A percentile compares a stretch with the other conserved stretches of the same genome.
These are phyloP conservation scores for Potamarius usumacintae DNA, from an alignment of 2,113 vertebrate genomes.

Conservation along the genomic window DNA sequence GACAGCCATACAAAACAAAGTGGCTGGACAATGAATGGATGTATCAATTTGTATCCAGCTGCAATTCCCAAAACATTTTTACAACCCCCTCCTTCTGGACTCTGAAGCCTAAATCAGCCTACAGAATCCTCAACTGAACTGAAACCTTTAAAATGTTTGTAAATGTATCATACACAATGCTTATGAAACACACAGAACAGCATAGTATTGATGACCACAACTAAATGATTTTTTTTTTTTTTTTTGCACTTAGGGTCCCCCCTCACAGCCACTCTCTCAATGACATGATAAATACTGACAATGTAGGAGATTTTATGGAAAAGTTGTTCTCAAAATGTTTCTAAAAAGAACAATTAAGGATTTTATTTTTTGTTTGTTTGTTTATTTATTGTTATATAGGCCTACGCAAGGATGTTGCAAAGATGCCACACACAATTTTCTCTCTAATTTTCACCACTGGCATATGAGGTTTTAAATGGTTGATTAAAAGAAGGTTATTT, in stretches of 20 bases:
- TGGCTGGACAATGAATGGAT: background rate
- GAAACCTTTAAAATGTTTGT: background rate
- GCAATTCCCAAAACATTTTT: background rate
- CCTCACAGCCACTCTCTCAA: background rate
- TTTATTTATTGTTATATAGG: background rate
- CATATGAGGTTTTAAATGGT: background rate
- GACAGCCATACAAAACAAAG: too few relatives aligned
- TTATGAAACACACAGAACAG: background rate
- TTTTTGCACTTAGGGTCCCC: too few relatives aligned
- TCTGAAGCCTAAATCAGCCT: background rate
- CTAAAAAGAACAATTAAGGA: background rate
- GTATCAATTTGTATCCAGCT: background rate
- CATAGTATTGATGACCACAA: background rate
- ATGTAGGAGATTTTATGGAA: background rate
- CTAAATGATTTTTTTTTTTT: background rate
- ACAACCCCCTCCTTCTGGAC: background rate
- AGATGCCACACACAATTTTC: background rate
- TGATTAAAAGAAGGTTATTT: background rate
- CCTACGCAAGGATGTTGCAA: background rate
- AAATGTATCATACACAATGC: background rate
- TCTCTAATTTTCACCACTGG: background rate
- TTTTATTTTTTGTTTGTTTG: background rate
- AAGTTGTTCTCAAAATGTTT: background rate
- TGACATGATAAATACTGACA: background rate
- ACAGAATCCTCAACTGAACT: background rate